phyloP scores from a whole-genome alignment of 2,797 vertebrate genomes.

The Carduelis carduelis region DNA sequence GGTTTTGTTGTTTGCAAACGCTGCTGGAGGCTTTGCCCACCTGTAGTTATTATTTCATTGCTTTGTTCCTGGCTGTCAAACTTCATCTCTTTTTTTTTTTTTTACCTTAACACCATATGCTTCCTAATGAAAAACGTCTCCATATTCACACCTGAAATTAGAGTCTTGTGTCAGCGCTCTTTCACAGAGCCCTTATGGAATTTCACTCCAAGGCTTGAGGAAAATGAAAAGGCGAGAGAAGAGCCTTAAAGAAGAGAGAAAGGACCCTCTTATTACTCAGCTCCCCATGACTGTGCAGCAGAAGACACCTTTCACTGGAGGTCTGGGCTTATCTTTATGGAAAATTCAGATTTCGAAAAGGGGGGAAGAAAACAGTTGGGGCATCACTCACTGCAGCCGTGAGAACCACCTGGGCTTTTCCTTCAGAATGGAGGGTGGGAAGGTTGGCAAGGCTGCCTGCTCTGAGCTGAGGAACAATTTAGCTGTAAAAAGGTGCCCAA shows the following conservation, averaged over 20 bases:
- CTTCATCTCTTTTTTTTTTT: constrained; percentile 15
- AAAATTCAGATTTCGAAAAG: background rate
- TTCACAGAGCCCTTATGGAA: background rate
- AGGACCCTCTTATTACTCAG: background rate
- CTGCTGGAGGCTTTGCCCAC: constrained; percentile 67
- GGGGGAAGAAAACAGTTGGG: background rate
- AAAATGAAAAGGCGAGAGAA: background rate
- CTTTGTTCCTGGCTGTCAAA: constrained; percentile 65
- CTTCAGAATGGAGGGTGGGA: fast-evolving
- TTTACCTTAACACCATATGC: constrained; percentile 60
- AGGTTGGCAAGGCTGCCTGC: background rate
- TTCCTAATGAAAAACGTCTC: constrained; percentile 63
- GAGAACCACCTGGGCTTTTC: background rate
- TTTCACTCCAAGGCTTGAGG: background rate
- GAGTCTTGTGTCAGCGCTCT: constrained; percentile 28
- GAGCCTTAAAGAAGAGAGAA: background rate
- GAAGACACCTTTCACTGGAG: background rate
- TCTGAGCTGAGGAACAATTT: background rate
- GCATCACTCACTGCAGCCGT: fast-evolving
- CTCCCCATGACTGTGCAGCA: background rate
- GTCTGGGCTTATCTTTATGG: background rate
- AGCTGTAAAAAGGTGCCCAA: background rate
- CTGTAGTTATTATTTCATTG: constrained; percentile 64
- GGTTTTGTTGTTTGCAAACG: constrained; percentile 61
- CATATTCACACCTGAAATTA: constrained; percentile 67